These are phyloP conservation scores for Nasonia oneida DNA, from an alignment of 2,888 invertebrate species.

Conservation along the genomic window DNA sequence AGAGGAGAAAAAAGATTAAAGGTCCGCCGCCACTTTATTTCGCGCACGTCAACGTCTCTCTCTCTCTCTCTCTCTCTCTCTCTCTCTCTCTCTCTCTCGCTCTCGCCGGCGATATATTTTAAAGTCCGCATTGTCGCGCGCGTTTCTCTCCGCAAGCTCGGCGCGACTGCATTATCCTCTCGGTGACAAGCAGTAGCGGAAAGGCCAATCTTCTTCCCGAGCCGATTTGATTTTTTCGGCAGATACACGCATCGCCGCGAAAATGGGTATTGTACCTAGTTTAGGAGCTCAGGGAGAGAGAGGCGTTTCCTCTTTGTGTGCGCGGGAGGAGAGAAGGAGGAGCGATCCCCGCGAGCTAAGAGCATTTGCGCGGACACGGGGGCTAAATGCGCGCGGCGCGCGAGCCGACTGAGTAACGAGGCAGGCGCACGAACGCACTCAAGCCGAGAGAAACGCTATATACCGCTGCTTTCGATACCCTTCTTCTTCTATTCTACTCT, in stretches of 20 bases:
- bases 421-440: not conserved
- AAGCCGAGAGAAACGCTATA: not conserved
- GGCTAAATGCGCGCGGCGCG: not conserved
- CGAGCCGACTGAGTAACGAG: not conserved
- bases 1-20: constrained; percentile 25
- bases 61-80: too few species aligned
- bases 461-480: not conserved
- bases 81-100: too few species aligned
- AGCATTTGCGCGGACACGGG: constrained; percentile 3
- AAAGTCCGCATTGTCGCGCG: not conserved
- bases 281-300: not conserved
- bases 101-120: constrained; percentile 22
- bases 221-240: not conserved
- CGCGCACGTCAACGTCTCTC: constrained; percentile 35
- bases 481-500: not conserved
- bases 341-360: not conserved
- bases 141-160: too few species aligned
- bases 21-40: constrained; percentile 32
- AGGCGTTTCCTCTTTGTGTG: not conserved
- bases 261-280: not conserved
- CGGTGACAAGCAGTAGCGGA: not conserved
- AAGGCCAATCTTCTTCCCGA: too few species aligned
- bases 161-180: not conserved
- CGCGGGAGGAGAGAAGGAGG: not conserved
- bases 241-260: too few species aligned